phyloP scores from a whole-genome alignment of 2,888 invertebrate species.

The Mystacides longicornis region DNA sequence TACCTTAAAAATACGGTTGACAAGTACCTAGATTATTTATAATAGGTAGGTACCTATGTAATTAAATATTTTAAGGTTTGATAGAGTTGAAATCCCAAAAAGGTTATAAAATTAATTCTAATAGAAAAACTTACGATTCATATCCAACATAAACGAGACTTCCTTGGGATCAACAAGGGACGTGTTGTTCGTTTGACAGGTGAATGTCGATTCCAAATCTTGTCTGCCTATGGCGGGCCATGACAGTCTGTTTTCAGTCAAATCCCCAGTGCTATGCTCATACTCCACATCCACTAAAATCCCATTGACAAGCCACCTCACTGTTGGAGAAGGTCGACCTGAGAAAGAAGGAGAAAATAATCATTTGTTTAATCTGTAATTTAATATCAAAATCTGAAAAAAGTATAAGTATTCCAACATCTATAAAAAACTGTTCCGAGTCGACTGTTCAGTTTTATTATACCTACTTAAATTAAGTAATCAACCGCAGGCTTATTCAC shows the following conservation, averaged over 20 bases:
- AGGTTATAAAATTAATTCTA: no score
- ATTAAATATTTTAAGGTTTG: no score
- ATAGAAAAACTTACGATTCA: constrained; percentile 71
- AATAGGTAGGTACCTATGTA: no score
- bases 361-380: no score
- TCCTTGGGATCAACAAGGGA: constrained; percentile 73
- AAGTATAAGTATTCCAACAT: neutral
- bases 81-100: no score
- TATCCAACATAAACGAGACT: constrained; percentile 66
- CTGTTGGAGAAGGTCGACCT: constrained; percentile 76
- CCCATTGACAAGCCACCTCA: constrained; percentile 78
- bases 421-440: neutral
- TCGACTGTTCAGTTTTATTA: neutral
- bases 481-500: no score
- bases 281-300: constrained; percentile 73
- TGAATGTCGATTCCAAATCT: constrained; percentile 79
- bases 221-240: constrained; percentile 69
- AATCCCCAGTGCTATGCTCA: constrained; percentile 80
- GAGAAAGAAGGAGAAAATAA: constrained; percentile 25
- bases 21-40: no score
- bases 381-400: neutral
- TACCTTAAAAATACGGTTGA: no score
- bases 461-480: no score
- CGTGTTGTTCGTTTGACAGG: constrained; percentile 82
- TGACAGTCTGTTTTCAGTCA: constrained; percentile 73